Percentiles rank a stretch among this genome's conserved stretches.
These are phyloP conservation scores for Cantharis lateralis DNA, from an alignment of 2,888 invertebrate species.

Conservation along the genomic window DNA sequence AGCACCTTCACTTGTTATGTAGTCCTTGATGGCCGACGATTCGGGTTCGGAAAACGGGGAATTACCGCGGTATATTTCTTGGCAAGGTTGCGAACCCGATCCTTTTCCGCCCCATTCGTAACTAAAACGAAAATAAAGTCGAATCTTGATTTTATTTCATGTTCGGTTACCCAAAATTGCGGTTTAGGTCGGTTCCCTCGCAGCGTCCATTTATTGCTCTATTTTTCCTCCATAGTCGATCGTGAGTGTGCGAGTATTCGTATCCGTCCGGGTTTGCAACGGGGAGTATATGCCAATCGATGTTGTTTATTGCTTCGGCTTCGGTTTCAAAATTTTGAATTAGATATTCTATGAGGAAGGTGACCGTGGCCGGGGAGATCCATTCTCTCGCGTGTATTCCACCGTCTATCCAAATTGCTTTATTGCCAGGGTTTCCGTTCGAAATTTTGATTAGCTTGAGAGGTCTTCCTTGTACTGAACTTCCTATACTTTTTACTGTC, in stretches of 20 bases:
- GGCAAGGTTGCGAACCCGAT: constrained; percentile 80
- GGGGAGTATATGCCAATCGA: constrained; percentile 82
- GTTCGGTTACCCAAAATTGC: constrained; percentile 74
- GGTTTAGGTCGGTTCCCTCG: constrained; percentile 79
- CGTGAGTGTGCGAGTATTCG: constrained; percentile 79
- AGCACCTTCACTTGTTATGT: constrained; percentile 55
- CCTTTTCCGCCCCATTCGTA: constrained; percentile 88
- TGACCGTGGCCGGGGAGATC: constrained; percentile 81
- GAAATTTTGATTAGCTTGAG: constrained; percentile 75
- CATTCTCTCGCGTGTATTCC: constrained; percentile 91
- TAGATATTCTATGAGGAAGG: constrained; percentile 74
- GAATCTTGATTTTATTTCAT: constrained; percentile 41
- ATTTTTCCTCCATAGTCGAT: constrained; percentile 85
- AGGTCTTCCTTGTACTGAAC: constrained; percentile 72
- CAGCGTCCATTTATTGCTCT: constrained; percentile 66
- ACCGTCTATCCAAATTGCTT: constrained; percentile 75
- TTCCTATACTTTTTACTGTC: constrained; percentile 73
- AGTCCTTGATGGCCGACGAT: constrained; percentile 67
- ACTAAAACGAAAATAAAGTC: constrained; percentile 44
- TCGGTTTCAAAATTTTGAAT: constrained; percentile 69
- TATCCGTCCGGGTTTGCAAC: constrained; percentile 87
- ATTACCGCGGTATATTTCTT: constrained; percentile 79
- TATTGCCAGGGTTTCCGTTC: constrained; percentile 65
- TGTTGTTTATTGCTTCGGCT: constrained; percentile 71
- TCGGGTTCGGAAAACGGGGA: constrained; percentile 87